Evolutionary conservation across 2,113 vertebrate species (phyloP), one percentile per base, ranked within the genome.

Genomic region (Trogon melanurus): DNA sequence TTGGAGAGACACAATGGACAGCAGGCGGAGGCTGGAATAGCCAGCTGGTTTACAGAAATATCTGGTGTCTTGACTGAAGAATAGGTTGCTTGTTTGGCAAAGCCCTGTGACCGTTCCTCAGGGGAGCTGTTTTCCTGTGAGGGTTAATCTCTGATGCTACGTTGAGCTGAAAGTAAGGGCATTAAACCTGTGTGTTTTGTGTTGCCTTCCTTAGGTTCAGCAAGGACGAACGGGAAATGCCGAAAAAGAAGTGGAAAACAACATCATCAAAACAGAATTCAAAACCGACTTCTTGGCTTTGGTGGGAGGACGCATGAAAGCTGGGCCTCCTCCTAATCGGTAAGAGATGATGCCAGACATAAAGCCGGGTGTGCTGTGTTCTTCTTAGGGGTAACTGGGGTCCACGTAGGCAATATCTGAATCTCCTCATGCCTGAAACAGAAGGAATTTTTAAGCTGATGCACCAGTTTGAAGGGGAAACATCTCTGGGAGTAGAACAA

Each of bases 201-300:
- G 0, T 22, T 47, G 3, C n/a, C 30, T 79, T 92, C 54, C 48
- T 18, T 29, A 98, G 98, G 98, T 98, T 75, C 98, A 98, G 72
- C 98, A 98, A 70, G 97, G 98, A 73, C 97, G 98, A 76, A 97
- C 94, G 18, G 95, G 96, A 50, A 97, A 97, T 57, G 78, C 97
- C 56, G 97, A 97, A 65, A 98, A 98, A 62, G 97, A 97, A 58
- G 91, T 93, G 34, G 96, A 98, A 92, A 97, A 97, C 69, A 96
- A 91, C 76, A 93, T 96, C 41, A 93, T 97, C 75, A 98, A 97
- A 91, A 88, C 96, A 66, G 98, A 98, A 62, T 97, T 97, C 86
- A 98, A 98, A 78, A 95, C 96, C 5, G 97, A 98, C 61, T 97
- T 97, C 74, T 54, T 95, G 41, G 94, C 96, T 50, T 82, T 97